A percentile compares a stretch with the other conserved stretches of the same genome.
These are phyloP conservation scores for Hypercompe scribonia DNA, from an alignment of 2,888 invertebrate species.

Conservation along the genomic window DNA sequence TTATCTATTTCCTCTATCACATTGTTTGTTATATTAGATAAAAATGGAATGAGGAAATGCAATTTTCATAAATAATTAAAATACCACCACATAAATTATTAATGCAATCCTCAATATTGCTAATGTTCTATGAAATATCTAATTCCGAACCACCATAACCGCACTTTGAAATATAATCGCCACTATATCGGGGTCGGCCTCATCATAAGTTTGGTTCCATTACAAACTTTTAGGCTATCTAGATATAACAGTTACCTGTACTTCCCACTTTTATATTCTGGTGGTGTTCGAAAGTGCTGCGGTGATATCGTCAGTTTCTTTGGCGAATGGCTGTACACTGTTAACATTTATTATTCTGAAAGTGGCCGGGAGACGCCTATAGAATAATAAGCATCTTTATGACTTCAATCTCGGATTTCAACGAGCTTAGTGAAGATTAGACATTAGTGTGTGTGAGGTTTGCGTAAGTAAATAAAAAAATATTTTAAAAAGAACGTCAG, in stretches of 20 bases:
- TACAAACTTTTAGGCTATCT: constrained; percentile 44
- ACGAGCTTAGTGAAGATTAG: constrained; percentile 61
- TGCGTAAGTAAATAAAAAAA: constrained; percentile 32
- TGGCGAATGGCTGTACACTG: constrained; percentile 73
- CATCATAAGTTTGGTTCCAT: constrained; percentile 40
- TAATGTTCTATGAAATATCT: constrained; percentile 10
- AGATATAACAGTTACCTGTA: constrained; percentile 48
- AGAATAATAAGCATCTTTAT: constrained; percentile 73
- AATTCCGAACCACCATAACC: constrained; percentile 6
- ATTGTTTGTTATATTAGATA: too few species aligned
- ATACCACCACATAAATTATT: neutral
- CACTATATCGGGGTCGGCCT: constrained; percentile 33
- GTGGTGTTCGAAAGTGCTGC: constrained; percentile 68
- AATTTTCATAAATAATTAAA: neutral
- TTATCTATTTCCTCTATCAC: too few species aligned
- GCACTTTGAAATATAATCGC: constrained; percentile 34
- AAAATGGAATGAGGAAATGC: neutral
- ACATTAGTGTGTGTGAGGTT: constrained; percentile 44
- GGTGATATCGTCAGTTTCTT: constrained; percentile 79
- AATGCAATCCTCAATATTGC: neutral
- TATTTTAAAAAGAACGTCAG: too few species aligned
- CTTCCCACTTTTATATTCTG: constrained; percentile 67
- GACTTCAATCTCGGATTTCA: constrained; percentile 68
- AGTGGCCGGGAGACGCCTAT: constrained; percentile 68
- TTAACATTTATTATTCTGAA: constrained; percentile 80